These are phyloP conservation scores for Intellagama lesueurii DNA, from an alignment of 2,797 vertebrate species.

Conservation along the genomic window DNA sequence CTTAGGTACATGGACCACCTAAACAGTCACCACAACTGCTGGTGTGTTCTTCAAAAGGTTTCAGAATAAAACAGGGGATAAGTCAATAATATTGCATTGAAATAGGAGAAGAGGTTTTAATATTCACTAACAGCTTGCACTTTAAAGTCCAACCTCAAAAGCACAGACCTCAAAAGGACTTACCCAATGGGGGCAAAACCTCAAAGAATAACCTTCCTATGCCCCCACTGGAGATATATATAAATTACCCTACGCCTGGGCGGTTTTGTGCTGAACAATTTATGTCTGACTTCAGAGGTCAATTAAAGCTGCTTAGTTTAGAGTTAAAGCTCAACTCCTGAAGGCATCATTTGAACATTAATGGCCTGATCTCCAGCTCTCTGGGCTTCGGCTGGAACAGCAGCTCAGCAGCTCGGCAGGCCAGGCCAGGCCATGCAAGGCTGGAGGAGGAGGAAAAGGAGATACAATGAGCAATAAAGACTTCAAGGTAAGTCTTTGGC, in stretches of 20 bases:
- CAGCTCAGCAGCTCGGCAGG: neutral
- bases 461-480: constrained; percentile 1
- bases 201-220: neutral
- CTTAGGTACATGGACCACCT: neutral
- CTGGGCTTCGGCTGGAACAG: neutral
- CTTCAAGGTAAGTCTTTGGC: neutral
- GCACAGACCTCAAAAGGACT: neutral
- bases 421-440: neutral
- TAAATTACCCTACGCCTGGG: neutral
- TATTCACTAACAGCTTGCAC: neutral
- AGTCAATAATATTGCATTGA: neutral
- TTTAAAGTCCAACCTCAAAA: neutral
- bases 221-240: neutral
- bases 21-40: neutral
- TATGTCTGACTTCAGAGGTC: constrained; percentile 13
- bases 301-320: constrained; percentile 14
- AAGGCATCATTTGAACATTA: constrained; percentile 18
- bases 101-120: neutral
- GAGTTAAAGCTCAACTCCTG: constrained; percentile 16
- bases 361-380: constrained; percentile 3
- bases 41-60: neutral
- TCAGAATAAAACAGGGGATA: neutral
- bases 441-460: neutral
- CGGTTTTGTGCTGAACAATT: neutral
- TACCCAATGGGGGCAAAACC: neutral